phyloP scores from a whole-genome alignment of 2,113 vertebrate species.

The Lophochroa leadbeateri region DNA sequence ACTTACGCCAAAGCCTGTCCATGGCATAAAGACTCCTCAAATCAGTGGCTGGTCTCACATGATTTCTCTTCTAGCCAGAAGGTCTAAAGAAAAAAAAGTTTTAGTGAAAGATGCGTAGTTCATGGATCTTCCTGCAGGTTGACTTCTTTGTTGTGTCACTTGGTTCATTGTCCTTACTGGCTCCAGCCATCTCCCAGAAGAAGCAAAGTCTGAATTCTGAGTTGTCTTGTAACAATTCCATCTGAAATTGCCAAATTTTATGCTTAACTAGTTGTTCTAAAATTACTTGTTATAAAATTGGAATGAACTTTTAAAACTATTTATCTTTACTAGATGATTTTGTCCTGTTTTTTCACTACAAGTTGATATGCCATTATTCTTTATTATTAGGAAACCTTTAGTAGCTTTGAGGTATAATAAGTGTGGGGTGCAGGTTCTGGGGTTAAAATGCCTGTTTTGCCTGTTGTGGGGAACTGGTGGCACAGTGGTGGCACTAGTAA shows the following conservation, averaged over 20 bases:
- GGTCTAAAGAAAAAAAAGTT: neutral
- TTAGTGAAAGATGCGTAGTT: neutral
- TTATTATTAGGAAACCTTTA: neutral
- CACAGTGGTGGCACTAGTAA: neutral
- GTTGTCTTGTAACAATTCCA: neutral
- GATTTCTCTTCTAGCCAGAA: neutral
- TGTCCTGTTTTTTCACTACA: neutral
- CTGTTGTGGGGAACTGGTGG: neutral
- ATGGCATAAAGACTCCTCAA: neutral
- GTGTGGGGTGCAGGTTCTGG: neutral
- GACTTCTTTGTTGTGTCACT: rapidly evolving
- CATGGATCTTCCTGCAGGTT: neutral
- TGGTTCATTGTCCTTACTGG: neutral
- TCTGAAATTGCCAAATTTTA: neutral
- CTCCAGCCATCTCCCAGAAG: neutral
- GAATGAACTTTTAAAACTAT: neutral
- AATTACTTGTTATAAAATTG: neutral
- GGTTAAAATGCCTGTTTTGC: neutral
- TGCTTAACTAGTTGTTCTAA: neutral
- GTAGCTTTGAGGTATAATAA: neutral
- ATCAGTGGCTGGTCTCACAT: rapidly evolving
- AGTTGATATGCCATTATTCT: neutral
- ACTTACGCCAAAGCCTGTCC: neutral
- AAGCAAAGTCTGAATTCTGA: neutral
- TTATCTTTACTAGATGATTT: neutral